Evolutionary conservation across 2,888 invertebrate species (phyloP), one percentile per base, ranked within the genome.

Genomic region (Notodonta dromedarius): DNA sequence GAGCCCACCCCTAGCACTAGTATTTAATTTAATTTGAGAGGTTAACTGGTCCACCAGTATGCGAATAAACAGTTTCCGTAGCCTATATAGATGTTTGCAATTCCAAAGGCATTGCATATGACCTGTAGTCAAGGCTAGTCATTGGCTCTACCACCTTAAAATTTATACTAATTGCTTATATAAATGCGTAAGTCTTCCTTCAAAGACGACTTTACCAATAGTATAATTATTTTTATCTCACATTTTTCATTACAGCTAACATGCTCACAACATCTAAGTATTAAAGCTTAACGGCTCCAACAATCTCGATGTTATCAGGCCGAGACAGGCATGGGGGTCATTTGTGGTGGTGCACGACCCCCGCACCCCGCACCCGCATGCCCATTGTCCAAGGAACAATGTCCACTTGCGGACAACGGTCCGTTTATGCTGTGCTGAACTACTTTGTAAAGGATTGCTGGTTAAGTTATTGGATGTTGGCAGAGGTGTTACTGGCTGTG

Each of bases 361-460:
- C 51, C 32, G 32, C 7, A 16, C 14, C 13, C 54, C 39, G 14
- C 70, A 78, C 89, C 89, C 90, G 89, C 89, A 89, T 89, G 79
- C 75, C 83, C 78, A 88, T 89, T 90, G 89, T 89, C 85, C 86
- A 74, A 61, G 66, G 80, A 80, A 86, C 85, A 85, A 85, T 86
- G 80, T 80, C 80, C 80, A 81, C 80, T 83, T 82, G 80, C 71
- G 81, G 79, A 75, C 68, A 65, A 70, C 73, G 72, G 69, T 70
- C 69, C 73, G 77, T 78, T 76, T 74, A 70, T 71, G 76, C 70
- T 71, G 71, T 64, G 62, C 63, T 63, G 59, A 61, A 69, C 66
- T 71, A 74, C 68, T 70, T 74, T 62, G 69, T 63, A 58, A 54
- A 60, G 69, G 69, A 69, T 74, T 71, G 69, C 63, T 58, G 35